Evolutionary conservation across 2,113 vertebrate genomes (phyloP).

Genomic region (Mesembrinibis cayennensis): DNA sequence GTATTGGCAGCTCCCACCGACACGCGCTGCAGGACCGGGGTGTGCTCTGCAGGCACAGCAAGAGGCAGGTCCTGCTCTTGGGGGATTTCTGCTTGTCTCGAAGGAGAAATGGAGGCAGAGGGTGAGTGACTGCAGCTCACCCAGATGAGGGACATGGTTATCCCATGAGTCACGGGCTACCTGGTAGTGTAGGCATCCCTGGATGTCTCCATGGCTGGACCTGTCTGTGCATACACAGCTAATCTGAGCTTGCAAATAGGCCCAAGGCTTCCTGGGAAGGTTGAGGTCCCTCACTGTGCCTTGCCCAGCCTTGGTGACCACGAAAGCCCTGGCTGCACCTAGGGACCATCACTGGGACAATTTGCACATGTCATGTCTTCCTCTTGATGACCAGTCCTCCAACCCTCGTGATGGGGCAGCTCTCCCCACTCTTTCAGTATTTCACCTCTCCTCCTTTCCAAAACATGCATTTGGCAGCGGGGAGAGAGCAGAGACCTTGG

Average conservation of each 20-base stretch:
- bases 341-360: not conserved
- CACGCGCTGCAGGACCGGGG: not conserved
- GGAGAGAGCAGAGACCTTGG: not conserved
- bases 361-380: not conserved
- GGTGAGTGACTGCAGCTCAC: not conserved
- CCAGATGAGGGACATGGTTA: not conserved
- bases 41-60: not conserved
- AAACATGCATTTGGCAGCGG: not conserved
- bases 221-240: not conserved
- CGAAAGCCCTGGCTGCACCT: not conserved
- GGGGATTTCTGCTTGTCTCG: not conserved
- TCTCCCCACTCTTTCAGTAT: not conserved
- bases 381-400: not conserved
- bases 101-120: not conserved
- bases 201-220: not conserved
- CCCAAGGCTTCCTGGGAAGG: not conserved
- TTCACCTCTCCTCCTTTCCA: not conserved
- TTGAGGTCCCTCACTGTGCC: not conserved
- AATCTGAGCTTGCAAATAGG: not conserved
- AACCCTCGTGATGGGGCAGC: accelerated
- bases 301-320: not conserved
- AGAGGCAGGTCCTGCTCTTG: not conserved
- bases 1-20: not conserved
- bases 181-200: not conserved
- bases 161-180: not conserved